Percentiles rank a stretch among this genome's conserved stretches.
Evolutionary conservation across 2,888 invertebrate genomes (phyloP).

Genomic region (Drosophila flavopinicola): DNA sequence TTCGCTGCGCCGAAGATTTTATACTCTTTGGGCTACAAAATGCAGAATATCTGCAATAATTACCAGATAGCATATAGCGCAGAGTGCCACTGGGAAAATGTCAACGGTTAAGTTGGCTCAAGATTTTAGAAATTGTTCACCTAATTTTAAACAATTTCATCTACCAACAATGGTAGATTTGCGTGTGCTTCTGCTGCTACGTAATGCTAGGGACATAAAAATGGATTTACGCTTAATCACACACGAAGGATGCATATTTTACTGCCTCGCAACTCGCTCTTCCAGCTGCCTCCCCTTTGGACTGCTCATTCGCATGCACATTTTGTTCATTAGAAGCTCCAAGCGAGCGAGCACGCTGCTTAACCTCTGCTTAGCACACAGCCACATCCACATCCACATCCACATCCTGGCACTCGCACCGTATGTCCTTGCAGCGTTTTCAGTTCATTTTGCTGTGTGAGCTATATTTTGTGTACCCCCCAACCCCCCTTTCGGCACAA

Average conservation of each 20-base stretch:
- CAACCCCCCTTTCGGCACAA: slow-evolving; percentile 21
- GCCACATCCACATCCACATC: slow-evolving; percentile 20
- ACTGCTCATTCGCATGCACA: slow-evolving; percentile 54
- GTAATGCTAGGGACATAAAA: slow-evolving; percentile 53
- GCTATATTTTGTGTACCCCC: slow-evolving; percentile 14
- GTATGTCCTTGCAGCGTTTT: slow-evolving; percentile 46
- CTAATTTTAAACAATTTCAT: slow-evolving; percentile 45
- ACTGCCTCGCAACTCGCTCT: slow-evolving; percentile 19
- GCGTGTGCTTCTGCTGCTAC: slow-evolving; percentile 18
- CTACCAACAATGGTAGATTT: slow-evolving; percentile 6
- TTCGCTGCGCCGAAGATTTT: too few relatives aligned
- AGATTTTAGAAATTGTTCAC: slow-evolving; percentile 21
- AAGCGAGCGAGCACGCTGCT: slow-evolving; percentile 47
- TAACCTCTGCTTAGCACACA: slow-evolving; percentile 49
- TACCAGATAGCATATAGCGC: not conserved
- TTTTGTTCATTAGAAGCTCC: slow-evolving; percentile 72
- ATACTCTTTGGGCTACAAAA: too few relatives aligned
- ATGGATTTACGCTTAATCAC: slow-evolving; percentile 71
- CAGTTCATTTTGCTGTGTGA: slow-evolving; percentile 59
- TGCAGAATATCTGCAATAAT: too few relatives aligned
- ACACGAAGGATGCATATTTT: slow-evolving; percentile 76
- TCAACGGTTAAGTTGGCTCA: slow-evolving; percentile 27
- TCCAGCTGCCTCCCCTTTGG: not conserved
- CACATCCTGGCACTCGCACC: not conserved
- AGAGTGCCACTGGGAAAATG: not conserved